Base-by-base conservation (phyloP, 2,113 vertebrate genomes). In the Neomonachus schauinslandi region DNA sequence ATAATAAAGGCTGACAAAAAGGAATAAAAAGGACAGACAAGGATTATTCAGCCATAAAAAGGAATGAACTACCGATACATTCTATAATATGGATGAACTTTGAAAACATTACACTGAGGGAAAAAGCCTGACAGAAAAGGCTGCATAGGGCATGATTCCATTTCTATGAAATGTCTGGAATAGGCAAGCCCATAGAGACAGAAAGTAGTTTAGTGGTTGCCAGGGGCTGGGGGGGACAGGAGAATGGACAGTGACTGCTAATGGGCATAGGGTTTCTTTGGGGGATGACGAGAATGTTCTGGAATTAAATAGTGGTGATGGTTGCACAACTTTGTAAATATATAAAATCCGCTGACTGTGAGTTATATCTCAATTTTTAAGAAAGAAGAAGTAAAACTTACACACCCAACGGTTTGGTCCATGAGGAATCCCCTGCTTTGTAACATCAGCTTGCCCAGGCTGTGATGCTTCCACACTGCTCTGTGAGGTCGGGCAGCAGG, bases 111-210 rank as follows among this genome's bases (percentile, higher is more conserved):
- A 74, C 31, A n/a, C 14, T 19, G 33, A 90, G 51, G 46, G 71
- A 81, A 97, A 71, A 71, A 57, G 51, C n/a, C 92, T 90, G 80
- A 55, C 61, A 63, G 42, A 91, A 77, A 89, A 67, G 85, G 53
- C 33, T 26, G 36, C 36, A 71, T 80, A 33, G 1, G 65, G 22
- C 26, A 46, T 16, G 61, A 77, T 19, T 80, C 63, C 55, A 84
- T 63, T 46, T 71, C 46, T 10, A 61, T 24, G 88, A 82, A 85
- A 57, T 74, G 21, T 81, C 61, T 86, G 80, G n/a, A 72, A 89
- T 0, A 51, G 51, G 61, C 28, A 95, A 93, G 67, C 83, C 76
- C 94, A 76, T 0, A 71, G 65, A 80, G 33, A 94, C 22, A 51
- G 55, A 63, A 89, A 94, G 61, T 4, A 72, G 55, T 80, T 33